These are phyloP conservation scores for Urocitellus parryii DNA, from an alignment of 2,113 vertebrate genomes.

Conservation along the genomic window DNA sequence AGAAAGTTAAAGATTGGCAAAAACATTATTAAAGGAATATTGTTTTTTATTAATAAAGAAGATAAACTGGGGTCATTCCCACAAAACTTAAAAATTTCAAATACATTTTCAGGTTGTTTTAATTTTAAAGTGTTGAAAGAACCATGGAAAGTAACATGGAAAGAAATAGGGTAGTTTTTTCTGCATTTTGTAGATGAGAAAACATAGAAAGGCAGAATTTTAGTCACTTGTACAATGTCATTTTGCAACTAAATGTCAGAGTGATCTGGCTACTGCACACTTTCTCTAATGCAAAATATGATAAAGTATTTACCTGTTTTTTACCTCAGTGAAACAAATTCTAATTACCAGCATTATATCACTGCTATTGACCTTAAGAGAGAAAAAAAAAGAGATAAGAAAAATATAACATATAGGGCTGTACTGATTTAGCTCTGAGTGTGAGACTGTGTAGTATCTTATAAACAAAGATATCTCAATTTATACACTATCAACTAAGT, in stretches of 20 bases:
- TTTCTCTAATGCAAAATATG: not conserved
- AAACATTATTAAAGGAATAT: not conserved
- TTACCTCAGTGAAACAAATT: not conserved
- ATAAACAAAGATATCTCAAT: not conserved
- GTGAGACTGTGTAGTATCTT: not conserved
- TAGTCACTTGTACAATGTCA: not conserved
- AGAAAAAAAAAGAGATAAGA: not conserved
- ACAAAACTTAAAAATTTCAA: not conserved
- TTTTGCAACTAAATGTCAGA: not conserved
- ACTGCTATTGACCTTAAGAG: not conserved
- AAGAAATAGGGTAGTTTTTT: not conserved
- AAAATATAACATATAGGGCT: not conserved
- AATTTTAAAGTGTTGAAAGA: not conserved
- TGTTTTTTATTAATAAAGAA: not conserved
- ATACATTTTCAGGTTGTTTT: not conserved
- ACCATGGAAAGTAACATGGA: not conserved
- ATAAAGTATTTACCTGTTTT: not conserved
- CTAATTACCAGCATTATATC: not conserved
- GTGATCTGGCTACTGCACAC: not conserved
- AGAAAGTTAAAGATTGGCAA: not conserved
- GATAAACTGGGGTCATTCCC: not conserved
- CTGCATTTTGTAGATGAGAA: not conserved
- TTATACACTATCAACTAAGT: conserved; percentile 25
- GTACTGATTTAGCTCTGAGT: not conserved
- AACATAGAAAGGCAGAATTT: not conserved